Base-by-base conservation (phyloP, 2,113 vertebrate genomes). In the Benitochromis conjunctus region DNA sequence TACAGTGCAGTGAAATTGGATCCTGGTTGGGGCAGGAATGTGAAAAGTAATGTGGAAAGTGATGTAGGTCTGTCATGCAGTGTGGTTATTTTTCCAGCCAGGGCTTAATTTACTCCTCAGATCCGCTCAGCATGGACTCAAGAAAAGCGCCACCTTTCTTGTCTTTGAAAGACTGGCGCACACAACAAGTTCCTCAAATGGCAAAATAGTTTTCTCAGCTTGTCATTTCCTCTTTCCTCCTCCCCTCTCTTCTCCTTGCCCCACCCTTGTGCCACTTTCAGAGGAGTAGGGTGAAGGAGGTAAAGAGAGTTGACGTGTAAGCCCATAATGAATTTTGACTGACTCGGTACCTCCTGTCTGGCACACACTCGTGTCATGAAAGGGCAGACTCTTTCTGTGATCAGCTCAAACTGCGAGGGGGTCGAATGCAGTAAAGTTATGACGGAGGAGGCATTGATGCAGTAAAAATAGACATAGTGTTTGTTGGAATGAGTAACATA, bases 181-280 rank as follows among this genome's bases (percentile, higher is more conserved):
- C 85, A 91, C 87, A 92, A 87, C 88, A 90, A 94, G 90, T 90
- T 93, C 92, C 93, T 83, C 93, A 94, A 95, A 96, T 92, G 94
- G 91, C 90, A 91, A 94, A 94, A 96, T 95, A 93, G 87, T 93
- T 95, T 92, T 90, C 92, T 82, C 46, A 57, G 53, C 89, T 94
- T 91, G 93, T 96, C 92, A 94, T 95, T 95, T 94, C 94, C 91
- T 89, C 80, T 89, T 86, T 83, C 21, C 38, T 83, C n/a, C 38
- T 83, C 18, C 57, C 76, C 66, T 53, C 58, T 80, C 38, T 29
- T 79, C 57, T 77, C 34, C 74, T 80, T 62, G 84, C 86, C 85
- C 88, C 88, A 84, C 90, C 92, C 87, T 85, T 58, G 62, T 71
- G 77, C 74, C n/a, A 79, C 69, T 80, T 66, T 43, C 3, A 74